Evolutionary conservation across 2,797 vertebrate genomes (phyloP).

Genomic region (Perodicticus potto): DNA sequence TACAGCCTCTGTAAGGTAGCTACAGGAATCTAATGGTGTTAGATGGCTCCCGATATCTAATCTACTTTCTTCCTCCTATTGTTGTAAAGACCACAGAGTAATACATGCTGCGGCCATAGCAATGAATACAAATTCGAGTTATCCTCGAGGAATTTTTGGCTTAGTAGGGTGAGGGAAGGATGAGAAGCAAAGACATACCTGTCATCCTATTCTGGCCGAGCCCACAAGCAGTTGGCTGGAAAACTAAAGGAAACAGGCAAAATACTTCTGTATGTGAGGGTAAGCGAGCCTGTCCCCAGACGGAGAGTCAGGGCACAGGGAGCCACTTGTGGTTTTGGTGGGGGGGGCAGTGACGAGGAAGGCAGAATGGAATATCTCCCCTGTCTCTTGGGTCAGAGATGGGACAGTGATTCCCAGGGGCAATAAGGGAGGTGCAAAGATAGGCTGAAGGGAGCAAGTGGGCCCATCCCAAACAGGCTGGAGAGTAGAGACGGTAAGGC

Average conservation of each 20-base stretch:
- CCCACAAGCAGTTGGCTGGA: neutral
- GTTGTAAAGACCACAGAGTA: neutral
- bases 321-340: accelerated
- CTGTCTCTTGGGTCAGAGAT: neutral
- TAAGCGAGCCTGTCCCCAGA: neutral
- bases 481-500: neutral
- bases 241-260: neutral
- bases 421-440: neutral
- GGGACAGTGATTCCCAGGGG: too few relatives aligned
- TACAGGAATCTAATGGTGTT: neutral
- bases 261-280: neutral
- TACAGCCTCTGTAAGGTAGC: neutral
- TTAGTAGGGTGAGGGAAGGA: neutral
- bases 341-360: too few relatives aligned
- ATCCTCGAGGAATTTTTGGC: neutral
- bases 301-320: neutral
- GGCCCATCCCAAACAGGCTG: neutral
- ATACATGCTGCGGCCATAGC: accelerated
- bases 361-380: neutral
- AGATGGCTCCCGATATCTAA: neutral
- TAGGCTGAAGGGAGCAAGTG: accelerated
- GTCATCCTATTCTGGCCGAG: neutral
- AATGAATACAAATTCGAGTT: neutral
- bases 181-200: neutral
- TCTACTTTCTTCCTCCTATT: neutral